Evolutionary conservation across 2,888 invertebrate genomes (phyloP).

Genomic region (Gymnocheta viridis): DNA sequence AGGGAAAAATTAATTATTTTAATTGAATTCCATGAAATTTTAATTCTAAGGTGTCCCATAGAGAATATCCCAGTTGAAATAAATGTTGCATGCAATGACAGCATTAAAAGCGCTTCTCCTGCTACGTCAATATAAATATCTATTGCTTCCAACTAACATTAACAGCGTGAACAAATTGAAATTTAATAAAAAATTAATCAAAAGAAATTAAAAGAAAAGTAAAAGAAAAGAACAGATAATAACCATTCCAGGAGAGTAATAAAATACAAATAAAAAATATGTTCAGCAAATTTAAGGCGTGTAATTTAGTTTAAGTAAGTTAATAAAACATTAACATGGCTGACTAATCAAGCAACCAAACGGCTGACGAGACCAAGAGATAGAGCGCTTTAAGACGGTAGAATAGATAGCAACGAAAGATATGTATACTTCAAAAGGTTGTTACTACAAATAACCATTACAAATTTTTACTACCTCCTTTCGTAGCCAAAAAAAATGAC

Average conservation of each 20-base stretch:
- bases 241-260: not conserved
- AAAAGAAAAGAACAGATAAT: not conserved
- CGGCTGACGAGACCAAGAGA: no score
- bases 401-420: not conserved
- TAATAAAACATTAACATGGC: constrained; percentile 56
- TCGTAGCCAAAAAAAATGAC: not conserved
- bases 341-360: not conserved
- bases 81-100: constrained; percentile 47
- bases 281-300: constrained; percentile 45
- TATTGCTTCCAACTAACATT: not conserved
- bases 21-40: not conserved
- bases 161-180: constrained; percentile 43
- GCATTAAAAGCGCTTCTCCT: constrained; percentile 2
- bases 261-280: not conserved
- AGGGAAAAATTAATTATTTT: not conserved
- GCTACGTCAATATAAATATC: not conserved
- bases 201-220: not conserved
- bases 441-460: constrained; percentile 42
- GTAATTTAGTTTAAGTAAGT: constrained; percentile 46
- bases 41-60: not conserved
- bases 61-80: constrained; percentile 1
- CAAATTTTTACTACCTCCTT: constrained; percentile 10
- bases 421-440: constrained; percentile 45
- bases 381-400: not conserved
- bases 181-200: constrained; percentile 50